These are phyloP conservation scores for Drosophila mayaguana DNA, from an alignment of 2,888 invertebrate genomes.

Conservation along the genomic window DNA sequence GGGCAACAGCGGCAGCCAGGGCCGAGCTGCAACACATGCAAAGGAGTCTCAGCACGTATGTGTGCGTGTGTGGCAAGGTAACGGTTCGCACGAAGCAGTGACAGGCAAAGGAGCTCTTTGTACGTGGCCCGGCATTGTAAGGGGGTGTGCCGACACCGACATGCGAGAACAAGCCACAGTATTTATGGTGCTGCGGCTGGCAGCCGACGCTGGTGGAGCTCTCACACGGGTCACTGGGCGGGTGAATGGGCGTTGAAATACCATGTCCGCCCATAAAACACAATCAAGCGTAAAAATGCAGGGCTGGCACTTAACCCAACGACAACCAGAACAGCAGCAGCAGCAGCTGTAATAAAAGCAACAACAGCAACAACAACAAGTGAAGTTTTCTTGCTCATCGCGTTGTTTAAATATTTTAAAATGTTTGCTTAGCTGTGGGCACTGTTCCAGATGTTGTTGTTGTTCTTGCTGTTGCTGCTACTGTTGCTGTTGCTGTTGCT, in stretches of 20 bases:
- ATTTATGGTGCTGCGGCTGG: constrained; percentile 73
- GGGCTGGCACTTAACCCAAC: constrained; percentile 74
- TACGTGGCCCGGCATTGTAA: constrained; percentile 28
- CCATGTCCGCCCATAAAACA: constrained; percentile 72
- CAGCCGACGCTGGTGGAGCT: constrained; percentile 34
- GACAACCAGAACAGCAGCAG: constrained; percentile 18
- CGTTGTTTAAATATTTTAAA: constrained; percentile 77
- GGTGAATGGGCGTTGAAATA: constrained; percentile 11
- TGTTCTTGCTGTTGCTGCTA: constrained; percentile 4
- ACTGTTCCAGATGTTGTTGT: constrained; percentile 13
- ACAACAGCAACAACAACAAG: constrained; percentile 39
- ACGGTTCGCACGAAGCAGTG: neutral
- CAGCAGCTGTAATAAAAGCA: constrained; percentile 32
- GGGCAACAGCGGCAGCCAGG: constrained; percentile 8
- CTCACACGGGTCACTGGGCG: constrained; percentile 3
- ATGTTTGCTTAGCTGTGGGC: constrained; percentile 75
- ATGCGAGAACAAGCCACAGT: constrained; percentile 74
- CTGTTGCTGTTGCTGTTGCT: constrained; percentile 2
- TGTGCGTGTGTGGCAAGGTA: neutral
- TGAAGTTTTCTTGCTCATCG: constrained; percentile 55
- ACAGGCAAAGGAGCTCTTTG: constrained; percentile 18
- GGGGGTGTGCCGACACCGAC: constrained; percentile 72
- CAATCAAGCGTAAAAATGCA: constrained; percentile 79
- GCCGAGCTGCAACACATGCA: constrained; percentile 23
- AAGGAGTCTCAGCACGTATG: neutral